These are phyloP conservation scores for Hypotaenidia okinawae DNA, from an alignment of 2,797 vertebrate species.

Conservation along the genomic window DNA sequence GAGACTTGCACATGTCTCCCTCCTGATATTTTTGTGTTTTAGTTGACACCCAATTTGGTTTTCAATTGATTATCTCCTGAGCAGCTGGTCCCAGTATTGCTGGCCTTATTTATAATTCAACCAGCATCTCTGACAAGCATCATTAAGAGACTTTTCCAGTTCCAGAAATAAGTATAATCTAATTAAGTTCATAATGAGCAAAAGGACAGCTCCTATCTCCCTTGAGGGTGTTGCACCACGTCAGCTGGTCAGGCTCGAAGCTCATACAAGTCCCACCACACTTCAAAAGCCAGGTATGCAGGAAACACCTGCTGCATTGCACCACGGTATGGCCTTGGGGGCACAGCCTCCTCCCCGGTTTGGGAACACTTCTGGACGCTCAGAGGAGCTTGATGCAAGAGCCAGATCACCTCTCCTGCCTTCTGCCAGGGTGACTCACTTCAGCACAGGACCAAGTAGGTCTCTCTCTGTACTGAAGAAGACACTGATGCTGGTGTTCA, in stretches of 20 bases:
- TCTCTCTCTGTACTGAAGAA: neutral
- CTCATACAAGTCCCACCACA: neutral
- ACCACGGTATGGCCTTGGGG: neutral
- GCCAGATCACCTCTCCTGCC: neutral
- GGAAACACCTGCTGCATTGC: neutral
- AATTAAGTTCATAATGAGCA: neutral
- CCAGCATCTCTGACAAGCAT: neutral
- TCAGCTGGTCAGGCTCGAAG: neutral
- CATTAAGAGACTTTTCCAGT: neutral
- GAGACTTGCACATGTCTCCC: neutral
- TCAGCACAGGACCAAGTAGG: neutral
- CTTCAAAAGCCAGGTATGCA: neutral
- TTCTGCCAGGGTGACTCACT: neutral
- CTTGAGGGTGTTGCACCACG: neutral
- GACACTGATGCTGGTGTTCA: neutral
- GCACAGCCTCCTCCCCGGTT: neutral
- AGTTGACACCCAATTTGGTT: neutral
- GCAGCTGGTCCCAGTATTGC: neutral
- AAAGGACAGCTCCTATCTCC: neutral
- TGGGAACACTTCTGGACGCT: accelerated
- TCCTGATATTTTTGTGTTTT: neutral
- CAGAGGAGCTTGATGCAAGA: neutral
- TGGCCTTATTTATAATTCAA: neutral
- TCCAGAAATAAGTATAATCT: neutral
- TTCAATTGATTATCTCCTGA: neutral